A percentile compares a stretch with the other conserved stretches of the same genome.
Evolutionary conservation across 2,888 invertebrate genomes (phyloP).

Genomic region (Apamea anceps): DNA sequence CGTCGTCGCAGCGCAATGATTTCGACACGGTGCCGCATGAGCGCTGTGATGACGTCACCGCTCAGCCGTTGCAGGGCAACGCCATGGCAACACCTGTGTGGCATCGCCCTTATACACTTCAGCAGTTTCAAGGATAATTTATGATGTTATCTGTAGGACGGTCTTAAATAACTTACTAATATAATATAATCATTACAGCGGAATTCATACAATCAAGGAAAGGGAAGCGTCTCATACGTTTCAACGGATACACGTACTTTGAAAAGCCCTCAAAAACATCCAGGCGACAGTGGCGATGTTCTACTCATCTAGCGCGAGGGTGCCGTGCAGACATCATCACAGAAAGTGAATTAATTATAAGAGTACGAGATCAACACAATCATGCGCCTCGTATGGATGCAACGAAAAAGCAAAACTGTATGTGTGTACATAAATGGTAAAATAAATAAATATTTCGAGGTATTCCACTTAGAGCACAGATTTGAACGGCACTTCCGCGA

Average conservation of each 20-base stretch:
- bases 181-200: not conserved
- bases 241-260: conserved; percentile 33
- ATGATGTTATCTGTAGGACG: not conserved
- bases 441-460: too few relatives aligned
- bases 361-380: conserved; percentile 41
- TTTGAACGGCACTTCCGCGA: too few relatives aligned
- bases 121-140: not conserved
- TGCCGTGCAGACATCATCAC: conserved; percentile 39
- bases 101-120: not conserved
- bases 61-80: too few relatives aligned
- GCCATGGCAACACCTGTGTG: too few relatives aligned
- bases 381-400: conserved; percentile 15
- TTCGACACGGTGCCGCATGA: too few relatives aligned
- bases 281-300: conserved; percentile 41
- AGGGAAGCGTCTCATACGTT: conserved; percentile 40
- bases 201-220: conserved; percentile 38
- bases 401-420: too few relatives aligned
- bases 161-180: not conserved
- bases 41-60: too few relatives aligned
- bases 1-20: too few relatives aligned
- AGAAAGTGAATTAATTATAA: conserved; percentile 25
- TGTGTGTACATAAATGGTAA: too few relatives aligned
- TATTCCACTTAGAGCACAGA: too few relatives aligned
- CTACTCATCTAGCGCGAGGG: conserved; percentile 32
- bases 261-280: conserved; percentile 48